Conservation (phyloP, 2,797 vertebrate genomes). For the Aulostomus chinensis region DNA sequence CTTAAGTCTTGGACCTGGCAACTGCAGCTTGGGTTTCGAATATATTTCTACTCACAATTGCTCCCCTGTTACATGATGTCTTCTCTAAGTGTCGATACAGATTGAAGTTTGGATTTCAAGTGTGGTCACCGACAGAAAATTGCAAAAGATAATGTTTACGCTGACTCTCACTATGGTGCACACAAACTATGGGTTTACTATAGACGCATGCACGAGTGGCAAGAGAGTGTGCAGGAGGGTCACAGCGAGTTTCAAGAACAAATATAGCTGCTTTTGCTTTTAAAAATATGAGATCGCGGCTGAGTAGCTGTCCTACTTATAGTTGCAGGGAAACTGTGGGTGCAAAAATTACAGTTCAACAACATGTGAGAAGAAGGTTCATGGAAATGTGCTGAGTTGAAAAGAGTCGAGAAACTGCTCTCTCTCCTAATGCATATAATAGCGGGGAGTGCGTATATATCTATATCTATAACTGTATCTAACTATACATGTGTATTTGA, state of each 20-base stretch:
- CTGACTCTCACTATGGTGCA: too few species aligned
- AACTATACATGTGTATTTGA: too few species aligned
- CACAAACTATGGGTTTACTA: slow-evolving; percentile 16
- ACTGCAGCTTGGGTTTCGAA: slow-evolving; percentile 18
- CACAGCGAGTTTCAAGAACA: too few species aligned
- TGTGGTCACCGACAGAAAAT: background rate
- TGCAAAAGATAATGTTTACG: too few species aligned
- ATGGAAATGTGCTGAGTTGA: slow-evolving; percentile 61
- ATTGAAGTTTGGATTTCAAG: background rate
- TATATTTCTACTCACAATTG: slow-evolving; percentile 44
- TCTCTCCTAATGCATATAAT: slow-evolving; percentile 55
- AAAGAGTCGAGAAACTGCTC: slow-evolving; percentile 59
- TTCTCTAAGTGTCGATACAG: slow-evolving; percentile 10
- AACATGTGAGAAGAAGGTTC: slow-evolving; percentile 47
- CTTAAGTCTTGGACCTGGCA: slow-evolving; percentile 27
- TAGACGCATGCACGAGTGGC: background rate
- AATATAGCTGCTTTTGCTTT: too few species aligned
- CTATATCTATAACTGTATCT: too few species aligned
- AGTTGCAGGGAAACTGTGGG: too few species aligned
- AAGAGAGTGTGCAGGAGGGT: too few species aligned
- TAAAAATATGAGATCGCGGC: too few species aligned
- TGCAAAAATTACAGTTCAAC: slow-evolving; percentile 65
- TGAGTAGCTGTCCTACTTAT: too few species aligned
- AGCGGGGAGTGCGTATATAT: too few species aligned
- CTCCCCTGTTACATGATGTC: slow-evolving; percentile 24